A percentile compares a stretch with the other conserved stretches of the same genome.
phyloP scores from a whole-genome alignment of 2,888 invertebrate genomes.

The Lepidocyrtoides sp. region DNA sequence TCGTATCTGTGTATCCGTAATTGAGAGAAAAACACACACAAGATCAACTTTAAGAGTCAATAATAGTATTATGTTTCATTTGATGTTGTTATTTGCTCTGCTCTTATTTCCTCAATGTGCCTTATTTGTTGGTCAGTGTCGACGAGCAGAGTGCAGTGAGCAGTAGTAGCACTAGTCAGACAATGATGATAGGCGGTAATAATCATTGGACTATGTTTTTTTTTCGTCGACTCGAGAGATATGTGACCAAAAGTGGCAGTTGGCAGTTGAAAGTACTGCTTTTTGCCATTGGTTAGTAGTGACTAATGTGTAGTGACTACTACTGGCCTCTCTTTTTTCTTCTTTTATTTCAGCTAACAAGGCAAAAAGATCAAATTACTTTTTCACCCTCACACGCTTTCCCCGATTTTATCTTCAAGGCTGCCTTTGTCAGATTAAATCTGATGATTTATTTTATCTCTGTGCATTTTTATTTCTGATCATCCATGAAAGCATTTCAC shows the following conservation, averaged over 20 bases:
- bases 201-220: slow-evolving; percentile 41
- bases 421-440: slow-evolving; percentile 9
- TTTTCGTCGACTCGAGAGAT: slow-evolving; percentile 10
- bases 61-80: slow-evolving; percentile 47
- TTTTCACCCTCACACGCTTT: not conserved
- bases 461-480: slow-evolving; percentile 34
- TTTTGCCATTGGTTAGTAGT: not conserved
- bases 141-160: not conserved
- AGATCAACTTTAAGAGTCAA: slow-evolving; percentile 35
- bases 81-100: slow-evolving; percentile 34
- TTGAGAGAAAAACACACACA: not conserved
- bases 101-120: not conserved
- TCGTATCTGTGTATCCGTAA: not conserved
- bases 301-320: too few species aligned
- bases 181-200: slow-evolving; percentile 14
- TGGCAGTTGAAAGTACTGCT: not conserved
- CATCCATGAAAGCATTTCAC: not conserved
- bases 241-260: slow-evolving; percentile 21
- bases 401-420: slow-evolving; percentile 27
- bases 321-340: slow-evolving; percentile 5
- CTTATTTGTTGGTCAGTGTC: not conserved
- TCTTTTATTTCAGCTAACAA: not conserved
- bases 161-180: too few species aligned
- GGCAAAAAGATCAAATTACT: slow-evolving; percentile 25
- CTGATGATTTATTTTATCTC: slow-evolving; percentile 30